Percentiles rank a stretch among this genome's conserved stretches.
Evolutionary conservation across 2,888 invertebrate species (phyloP).

Genomic region (Prionchulus punctatus): DNA sequence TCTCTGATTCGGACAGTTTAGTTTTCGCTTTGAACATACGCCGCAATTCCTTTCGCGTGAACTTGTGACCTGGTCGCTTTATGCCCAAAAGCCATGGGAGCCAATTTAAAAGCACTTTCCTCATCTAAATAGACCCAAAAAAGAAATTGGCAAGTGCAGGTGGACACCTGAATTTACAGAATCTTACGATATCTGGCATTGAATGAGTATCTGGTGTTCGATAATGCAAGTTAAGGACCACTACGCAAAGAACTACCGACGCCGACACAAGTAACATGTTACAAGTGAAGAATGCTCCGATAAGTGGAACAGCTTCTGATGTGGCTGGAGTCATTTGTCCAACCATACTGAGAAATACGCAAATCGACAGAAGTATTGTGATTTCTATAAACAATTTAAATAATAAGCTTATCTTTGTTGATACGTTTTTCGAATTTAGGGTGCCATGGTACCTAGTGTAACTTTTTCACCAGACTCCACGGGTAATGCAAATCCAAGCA

Average conservation of each 20-base stretch:
- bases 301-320: constrained; percentile 53
- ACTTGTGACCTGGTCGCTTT: constrained; percentile 28
- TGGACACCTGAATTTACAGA: neutral
- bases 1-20: too few relatives aligned
- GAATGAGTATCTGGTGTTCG: constrained; percentile 30
- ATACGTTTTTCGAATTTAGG: too few relatives aligned
- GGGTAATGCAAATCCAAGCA: constrained; percentile 85
- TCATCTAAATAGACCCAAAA: constrained; percentile 5
- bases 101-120: constrained; percentile 9
- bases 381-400: constrained; percentile 19
- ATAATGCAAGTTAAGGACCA: constrained; percentile 31
- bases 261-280: constrained; percentile 32
- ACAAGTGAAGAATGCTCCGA: constrained; percentile 30
- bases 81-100: constrained; percentile 17
- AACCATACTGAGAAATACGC: constrained; percentile 93
- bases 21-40: too few relatives aligned
- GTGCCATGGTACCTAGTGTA: constrained; percentile 90
- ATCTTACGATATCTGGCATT: constrained; percentile 24
- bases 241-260: constrained; percentile 31
- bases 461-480: constrained; percentile 98
- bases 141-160: too few relatives aligned
- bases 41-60: too few relatives aligned
- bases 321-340: constrained; percentile 95
- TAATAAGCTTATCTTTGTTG: too few relatives aligned
- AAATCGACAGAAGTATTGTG: constrained; percentile 58